Evolutionary conservation across 2,888 invertebrate species (phyloP), one percentile per base, ranked within the genome.

Genomic region (Stomorhina lunata): DNA sequence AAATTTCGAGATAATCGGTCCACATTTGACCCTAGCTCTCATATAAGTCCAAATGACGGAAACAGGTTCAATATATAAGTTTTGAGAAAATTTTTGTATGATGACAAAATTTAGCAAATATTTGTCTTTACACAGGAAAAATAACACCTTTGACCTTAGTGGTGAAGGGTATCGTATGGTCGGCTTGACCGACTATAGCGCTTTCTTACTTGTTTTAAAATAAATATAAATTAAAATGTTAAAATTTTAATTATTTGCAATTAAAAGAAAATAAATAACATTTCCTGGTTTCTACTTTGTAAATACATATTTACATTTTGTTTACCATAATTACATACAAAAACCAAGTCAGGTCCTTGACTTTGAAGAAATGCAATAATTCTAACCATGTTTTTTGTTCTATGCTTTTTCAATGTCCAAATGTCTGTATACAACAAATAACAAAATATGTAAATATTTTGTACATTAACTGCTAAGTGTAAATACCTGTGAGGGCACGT

Each of bases 271-370:
- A 17, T 7, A 55, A 65, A 68, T 25, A 50, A 68, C 66, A 50
- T 43, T 73, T 63, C 22, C 40, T 53, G 43, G 43, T 75, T n/a
- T 34, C 53, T 43, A 45, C 34, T 17, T 37, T n/a, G n/a, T n/a
- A 25, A 40, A 40, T 15, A 40, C n/a, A 40, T 4, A 22, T 20
- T 43, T 5, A 65, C 50, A 48, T 34, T 48, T 61, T 37, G 15
- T 72, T 57, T 40, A 61, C 22, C 34, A 53, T 45, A 20, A 59
- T 73, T 55, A 29, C 63, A n/a, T n/a, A n/a, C n/a, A n/a, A n/a
- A 53, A 72, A 81, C 72, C 72, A 69, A 63, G 73, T 57, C 59
- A 82, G 81, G 78, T 82, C 82, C 82, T 82, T 82, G 82, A 82
- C 82, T 82, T 82, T 82, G 78, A 78, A 59, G 27, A 37, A 76